Evolutionary conservation across 2,888 invertebrate genomes (phyloP), one percentile per base, ranked within the genome.

Genomic region (Saturnia pavonia): DNA sequence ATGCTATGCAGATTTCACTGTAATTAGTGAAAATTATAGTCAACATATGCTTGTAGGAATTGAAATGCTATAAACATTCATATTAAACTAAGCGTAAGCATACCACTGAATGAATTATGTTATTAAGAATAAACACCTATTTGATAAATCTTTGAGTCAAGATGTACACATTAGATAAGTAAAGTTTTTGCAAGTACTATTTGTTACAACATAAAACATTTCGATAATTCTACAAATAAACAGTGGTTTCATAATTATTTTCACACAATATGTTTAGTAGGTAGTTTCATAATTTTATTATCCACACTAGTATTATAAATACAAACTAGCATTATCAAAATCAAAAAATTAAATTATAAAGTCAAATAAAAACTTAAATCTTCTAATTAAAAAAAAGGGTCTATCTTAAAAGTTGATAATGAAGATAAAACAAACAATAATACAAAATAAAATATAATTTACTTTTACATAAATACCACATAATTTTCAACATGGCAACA

Each of bases 151-250:
- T 60, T 25, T 0, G 57, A 27, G 12, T 25, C 14, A 14, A 14
- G 27, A 60, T 60, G 57, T 25, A 60, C 14, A 60, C 27, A 60
- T 60, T 60, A 60, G 57, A 60, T 60, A 60, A 60, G 27, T 60
- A 27, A 27, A 27, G 12, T 60, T 60, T 25, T 60, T 27, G 14
- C 25, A 60, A 14, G 25, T 60, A 25, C 0, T 6, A 25, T 25
- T 22, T 54, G 1, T n/a, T 54, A 8, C 8, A 22, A 9, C 11
- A 2, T 54, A 11, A 51, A 11, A 54, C n/a, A 6, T 54, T 7
- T 19, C 7, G 4, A 48, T 34, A 48, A 48, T 48, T n/a, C 8
- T 1, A 7, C 48, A 48, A 48, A 48, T 48, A n/a, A 48, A 48
- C 16, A 16, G 34, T 34, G 34, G 34, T 34, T 34, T 34, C 6